Evolutionary conservation across 2,113 vertebrate species (phyloP), one percentile per base, ranked within the genome.

Genomic region (Tragelaphus scriptus): DNA sequence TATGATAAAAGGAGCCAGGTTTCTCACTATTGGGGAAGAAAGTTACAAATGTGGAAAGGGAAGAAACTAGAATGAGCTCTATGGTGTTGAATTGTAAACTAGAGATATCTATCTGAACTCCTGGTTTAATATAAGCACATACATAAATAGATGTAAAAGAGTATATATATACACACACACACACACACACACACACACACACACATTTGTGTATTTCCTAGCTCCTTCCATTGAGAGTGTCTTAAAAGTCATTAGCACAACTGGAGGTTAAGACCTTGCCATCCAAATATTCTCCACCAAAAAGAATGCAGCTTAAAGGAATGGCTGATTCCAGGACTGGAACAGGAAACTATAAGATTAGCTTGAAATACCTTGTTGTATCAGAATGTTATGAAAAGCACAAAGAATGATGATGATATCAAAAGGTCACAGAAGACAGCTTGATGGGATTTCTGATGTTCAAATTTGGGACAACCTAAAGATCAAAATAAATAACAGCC

Each of bases 211-310:
- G 26, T 51, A 68, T 56, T 58, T 81, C 12, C 81, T 94, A 91
- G 58, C 13, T 93, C 51, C n/a, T 71, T 91, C 80, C 15, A 80
- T 13, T 96, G 15, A 85, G 2, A 90, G 49, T 5, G 3, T 53
- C n/a, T 30, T 71, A 56, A 91, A 91, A 75, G 26, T 36, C 59
- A 87, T 40, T 53, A 92, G 36, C 82, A 49, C 49, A 89, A 89
- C 12, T 82, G 36, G n/a, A 84, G 30, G 90, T 56, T 56, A 96
- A 94, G 71, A 90, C 10, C 25, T 15, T 94, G 56, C 51, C 17
- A 80, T 95, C 77, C 59, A 79, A 95, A 59, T 44, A 88, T 94
- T 94, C 84, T 90, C 85, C 68, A 91, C 49, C 65, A 80, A 89
- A 97, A 97, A 40, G 15, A 88, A 94, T 44, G 2, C 16, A 26